phyloP scores from a whole-genome alignment of 2,113 vertebrate genomes.

The Diadophis punctatus region DNA sequence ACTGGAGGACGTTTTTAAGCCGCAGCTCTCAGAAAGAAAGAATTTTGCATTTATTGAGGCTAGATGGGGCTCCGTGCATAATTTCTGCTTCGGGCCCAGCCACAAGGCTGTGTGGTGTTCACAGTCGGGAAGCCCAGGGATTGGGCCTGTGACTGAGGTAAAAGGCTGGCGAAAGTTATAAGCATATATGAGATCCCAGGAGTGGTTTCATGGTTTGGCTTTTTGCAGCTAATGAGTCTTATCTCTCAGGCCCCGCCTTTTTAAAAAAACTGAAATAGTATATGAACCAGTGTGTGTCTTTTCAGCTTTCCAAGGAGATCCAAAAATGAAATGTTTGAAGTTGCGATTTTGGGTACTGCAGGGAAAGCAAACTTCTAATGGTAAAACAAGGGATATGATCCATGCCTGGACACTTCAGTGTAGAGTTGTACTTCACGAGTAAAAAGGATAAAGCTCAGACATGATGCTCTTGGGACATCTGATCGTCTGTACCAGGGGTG shows the following conservation, averaged over 20 bases:
- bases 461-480: not conserved
- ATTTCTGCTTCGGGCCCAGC: constrained; percentile 19
- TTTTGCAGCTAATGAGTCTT: not conserved
- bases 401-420: not conserved
- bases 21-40: constrained; percentile 34
- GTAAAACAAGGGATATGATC: not conserved
- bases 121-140: too few relatives aligned
- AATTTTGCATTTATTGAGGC: constrained; percentile 25
- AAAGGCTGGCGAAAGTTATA: not conserved
- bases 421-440: not conserved
- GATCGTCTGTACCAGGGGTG: not conserved
- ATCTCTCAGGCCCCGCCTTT: not conserved
- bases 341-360: not conserved
- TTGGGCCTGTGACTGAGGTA: not conserved
- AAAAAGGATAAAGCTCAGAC: not conserved
- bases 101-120: not conserved
- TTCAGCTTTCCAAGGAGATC: too few relatives aligned
- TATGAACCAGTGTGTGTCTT: not conserved
- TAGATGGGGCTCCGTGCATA: constrained; percentile 43
- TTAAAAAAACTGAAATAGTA: not conserved
- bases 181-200: not conserved
- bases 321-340: not conserved
- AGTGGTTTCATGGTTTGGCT: not conserved
- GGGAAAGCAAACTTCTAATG: not conserved
- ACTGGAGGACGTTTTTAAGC: constrained; percentile 33